These are phyloP conservation scores for Drosophila murphyi DNA, from an alignment of 1,140 invertebrate genomes.

Conservation along the genomic window DNA sequence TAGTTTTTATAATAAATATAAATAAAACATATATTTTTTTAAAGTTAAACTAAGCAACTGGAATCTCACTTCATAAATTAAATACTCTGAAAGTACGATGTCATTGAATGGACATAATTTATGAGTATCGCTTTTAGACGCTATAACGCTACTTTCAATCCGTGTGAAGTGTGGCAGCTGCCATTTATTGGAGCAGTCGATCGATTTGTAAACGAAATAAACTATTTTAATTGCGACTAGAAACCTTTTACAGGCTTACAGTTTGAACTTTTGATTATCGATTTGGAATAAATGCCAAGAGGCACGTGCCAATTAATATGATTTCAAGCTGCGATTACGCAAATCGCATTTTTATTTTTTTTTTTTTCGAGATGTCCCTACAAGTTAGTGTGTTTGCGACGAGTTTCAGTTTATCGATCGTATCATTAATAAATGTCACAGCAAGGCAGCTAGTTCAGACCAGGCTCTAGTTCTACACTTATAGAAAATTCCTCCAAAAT, in stretches of 20 bases:
- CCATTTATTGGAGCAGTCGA: conserved; percentile 25
- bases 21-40: no score
- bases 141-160: not conserved
- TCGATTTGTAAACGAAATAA: conserved; percentile 42
- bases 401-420: conserved; percentile 25
- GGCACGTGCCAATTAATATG: conserved; percentile 68
- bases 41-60: not conserved
- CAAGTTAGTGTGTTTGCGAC: conserved; percentile 45
- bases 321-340: conserved; percentile 61
- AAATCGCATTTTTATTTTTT: conserved; percentile 34
- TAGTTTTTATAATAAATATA: no score
- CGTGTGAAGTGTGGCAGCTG: conserved; percentile 67
- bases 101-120: conserved; percentile 67
- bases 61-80: not conserved
- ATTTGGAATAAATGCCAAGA: conserved; percentile 44
- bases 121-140: conserved; percentile 66
- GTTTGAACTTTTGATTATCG: conserved; percentile 65
- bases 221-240: conserved; percentile 37
- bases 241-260: conserved; percentile 56
- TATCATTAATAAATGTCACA: conserved; percentile 77
- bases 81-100: conserved; percentile 35
- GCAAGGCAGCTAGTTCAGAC: conserved; percentile 19
- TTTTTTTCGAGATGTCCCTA: conserved; percentile 26
- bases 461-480: not conserved
- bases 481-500: no score